These are phyloP conservation scores for Bombycilla garrulus DNA, from an alignment of 2,113 vertebrate species.

Conservation along the genomic window DNA sequence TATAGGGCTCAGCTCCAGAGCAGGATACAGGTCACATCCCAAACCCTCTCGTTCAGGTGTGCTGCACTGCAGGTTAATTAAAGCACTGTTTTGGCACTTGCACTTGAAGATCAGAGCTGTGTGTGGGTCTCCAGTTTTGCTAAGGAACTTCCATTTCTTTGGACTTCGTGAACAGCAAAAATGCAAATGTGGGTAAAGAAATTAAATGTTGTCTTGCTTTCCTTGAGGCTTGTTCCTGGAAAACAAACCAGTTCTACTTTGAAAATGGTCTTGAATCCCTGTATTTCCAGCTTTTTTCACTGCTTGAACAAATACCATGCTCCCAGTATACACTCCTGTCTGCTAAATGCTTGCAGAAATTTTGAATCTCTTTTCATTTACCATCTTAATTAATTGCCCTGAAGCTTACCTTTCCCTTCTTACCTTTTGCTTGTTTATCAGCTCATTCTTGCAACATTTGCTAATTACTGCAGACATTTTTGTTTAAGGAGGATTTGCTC, in stretches of 20 bases:
- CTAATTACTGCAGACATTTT: constrained; percentile 7
- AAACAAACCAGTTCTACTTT: not conserved
- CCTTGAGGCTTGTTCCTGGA: not conserved
- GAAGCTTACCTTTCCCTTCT: not conserved
- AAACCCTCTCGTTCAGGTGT: accelerated
- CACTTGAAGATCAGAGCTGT: not conserved
- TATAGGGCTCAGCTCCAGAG: not conserved
- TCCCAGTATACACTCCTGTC: not conserved
- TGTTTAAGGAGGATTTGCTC: not conserved
- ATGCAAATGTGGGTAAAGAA: not conserved
- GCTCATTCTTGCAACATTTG: not conserved
- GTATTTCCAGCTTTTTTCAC: not conserved
- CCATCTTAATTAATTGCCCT: constrained; percentile 14
- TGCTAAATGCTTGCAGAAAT: not conserved
- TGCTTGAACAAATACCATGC: not conserved
- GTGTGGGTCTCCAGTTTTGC: not conserved
- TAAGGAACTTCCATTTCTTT: not conserved
- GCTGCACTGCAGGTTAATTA: not conserved
- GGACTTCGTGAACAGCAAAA: not conserved
- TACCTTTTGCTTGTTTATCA: constrained; percentile 15
- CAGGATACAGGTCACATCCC: not conserved
- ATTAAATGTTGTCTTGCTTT: not conserved
- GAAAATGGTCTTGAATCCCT: no score
- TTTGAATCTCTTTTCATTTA: not conserved
- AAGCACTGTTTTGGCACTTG: accelerated